Evolutionary conservation across 1,140 invertebrate species (phyloP).

Genomic region (Ceratina japonica): DNA sequence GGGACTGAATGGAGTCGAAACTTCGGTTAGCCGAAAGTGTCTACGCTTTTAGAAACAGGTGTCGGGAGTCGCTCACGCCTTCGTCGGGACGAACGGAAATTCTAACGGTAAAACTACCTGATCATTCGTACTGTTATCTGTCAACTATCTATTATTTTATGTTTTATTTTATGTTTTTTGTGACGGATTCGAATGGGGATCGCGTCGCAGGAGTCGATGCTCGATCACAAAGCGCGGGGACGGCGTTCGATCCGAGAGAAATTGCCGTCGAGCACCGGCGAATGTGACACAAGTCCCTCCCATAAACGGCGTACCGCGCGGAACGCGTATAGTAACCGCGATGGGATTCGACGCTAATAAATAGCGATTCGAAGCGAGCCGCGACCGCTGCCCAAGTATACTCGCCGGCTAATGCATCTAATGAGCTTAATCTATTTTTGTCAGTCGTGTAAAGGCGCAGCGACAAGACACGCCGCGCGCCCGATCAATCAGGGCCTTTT

Average conservation of each 20-base stretch:
- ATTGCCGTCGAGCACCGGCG: conserved; percentile 19
- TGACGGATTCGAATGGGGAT: too few relatives aligned
- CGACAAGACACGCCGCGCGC: conserved; percentile 20
- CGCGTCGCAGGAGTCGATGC: neutral
- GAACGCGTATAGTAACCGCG: neutral
- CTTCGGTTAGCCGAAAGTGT: neutral
- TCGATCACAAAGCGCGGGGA: neutral
- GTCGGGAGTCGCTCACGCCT: conserved; percentile 31
- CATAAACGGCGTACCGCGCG: conserved; percentile 17
- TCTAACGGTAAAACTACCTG: too few relatives aligned
- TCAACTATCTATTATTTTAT: too few relatives aligned
- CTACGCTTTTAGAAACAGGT: conserved; percentile 36
- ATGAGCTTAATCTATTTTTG: conserved; percentile 37
- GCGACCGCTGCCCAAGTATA: neutral
- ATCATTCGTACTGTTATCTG: too few relatives aligned
- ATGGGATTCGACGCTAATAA: conserved; percentile 33
- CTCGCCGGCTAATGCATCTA: conserved; percentile 30
- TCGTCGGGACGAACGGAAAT: too few relatives aligned
- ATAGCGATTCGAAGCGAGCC: conserved; percentile 20
- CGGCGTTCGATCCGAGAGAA: neutral
- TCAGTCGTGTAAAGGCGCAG: conserved; percentile 27
- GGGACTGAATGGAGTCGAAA: neutral
- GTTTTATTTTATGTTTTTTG: too few relatives aligned
- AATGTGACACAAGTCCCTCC: conserved; percentile 17
- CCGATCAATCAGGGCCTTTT: conserved; percentile 24